Evolutionary conservation across 2,888 invertebrate species (phyloP), one percentile per base, ranked within the genome.

Genomic region (Diplolepis rosae): DNA sequence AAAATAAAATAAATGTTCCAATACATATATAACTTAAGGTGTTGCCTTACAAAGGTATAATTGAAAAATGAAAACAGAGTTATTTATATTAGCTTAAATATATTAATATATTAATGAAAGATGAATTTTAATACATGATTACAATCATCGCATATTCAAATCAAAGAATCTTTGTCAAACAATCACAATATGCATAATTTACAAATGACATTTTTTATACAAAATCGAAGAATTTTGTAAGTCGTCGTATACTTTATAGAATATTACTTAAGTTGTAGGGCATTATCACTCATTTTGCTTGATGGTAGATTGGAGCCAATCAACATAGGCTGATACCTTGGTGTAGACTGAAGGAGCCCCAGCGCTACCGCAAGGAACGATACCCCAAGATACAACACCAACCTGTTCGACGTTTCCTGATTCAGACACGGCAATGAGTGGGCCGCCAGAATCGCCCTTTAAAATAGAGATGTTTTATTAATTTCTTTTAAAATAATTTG

Each of bases 401-500:
- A 61, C 39, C 22, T 95, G 85, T 93, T 94, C 89, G 90, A 93
- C 79, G 90, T 93, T 77, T 91, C 92, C 70, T 91, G 91, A 22
- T 93, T 93, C 1, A 4, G 54, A 72, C 2, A 50, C 67, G 15
- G 89, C 76, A 22, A 91, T 91, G 18, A 91, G 72, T 0, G 91
- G 91, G 3, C 91, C 91, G 4, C 91, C 91, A 0, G 91, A 91
- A 74, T 91, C 91, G 56, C 91, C 91, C 91, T 91, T 83, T 1
- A 84, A 82, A 32, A 6, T 39, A 13, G 4, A 39, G 2, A 45
- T 18, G 4, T 9, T 2, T 24, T 35, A 35, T n/a, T 24, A 6
- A 9, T 50, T 22, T 22, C 22, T 24, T 24, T 50, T 22, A 4
- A 50, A 45, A 45, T 15, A 45, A 4, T 42, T 9, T 13, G 5